These are phyloP conservation scores for Lymantria dispar DNA, from an alignment of 2,888 invertebrate species.

Conservation along the genomic window DNA sequence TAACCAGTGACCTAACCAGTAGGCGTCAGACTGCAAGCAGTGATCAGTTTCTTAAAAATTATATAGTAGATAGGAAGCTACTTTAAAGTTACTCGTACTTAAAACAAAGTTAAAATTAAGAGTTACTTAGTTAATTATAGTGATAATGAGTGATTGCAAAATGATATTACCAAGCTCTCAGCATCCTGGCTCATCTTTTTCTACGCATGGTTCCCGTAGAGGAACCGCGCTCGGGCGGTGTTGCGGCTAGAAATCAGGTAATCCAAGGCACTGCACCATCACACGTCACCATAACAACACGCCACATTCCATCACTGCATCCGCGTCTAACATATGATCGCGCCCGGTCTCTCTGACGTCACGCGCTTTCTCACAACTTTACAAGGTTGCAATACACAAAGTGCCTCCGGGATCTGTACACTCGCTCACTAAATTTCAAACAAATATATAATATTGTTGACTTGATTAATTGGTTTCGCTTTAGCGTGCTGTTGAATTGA, in stretches of 20 bases:
- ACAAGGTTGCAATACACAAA: conserved; percentile 59
- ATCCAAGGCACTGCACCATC: conserved; percentile 64
- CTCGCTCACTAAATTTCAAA: conserved; percentile 41
- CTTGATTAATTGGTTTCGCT: conserved; percentile 55
- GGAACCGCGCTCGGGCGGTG: conserved; percentile 67
- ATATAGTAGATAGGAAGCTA: not conserved
- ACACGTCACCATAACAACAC: conserved; percentile 75
- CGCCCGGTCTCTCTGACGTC: conserved; percentile 76
- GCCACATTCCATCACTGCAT: conserved; percentile 81
- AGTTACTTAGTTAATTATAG: not conserved
- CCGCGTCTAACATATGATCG: conserved; percentile 81
- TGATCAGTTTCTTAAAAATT: not conserved
- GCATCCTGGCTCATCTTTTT: conserved; percentile 88
- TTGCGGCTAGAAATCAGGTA: conserved; percentile 61
- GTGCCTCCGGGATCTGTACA: conserved; percentile 35
- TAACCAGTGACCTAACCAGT: conserved; percentile 26
- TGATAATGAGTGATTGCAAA: conserved; percentile 44
- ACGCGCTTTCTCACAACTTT: conserved; percentile 72
- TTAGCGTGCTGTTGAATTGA: conserved; percentile 46
- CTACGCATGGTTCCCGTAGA: conserved; percentile 83
- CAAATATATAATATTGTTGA: conserved; percentile 37
- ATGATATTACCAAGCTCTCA: conserved; percentile 86
- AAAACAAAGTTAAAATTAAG: not conserved
- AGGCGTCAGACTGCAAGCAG: conserved; percentile 15
- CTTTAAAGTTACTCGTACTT: not conserved